phyloP scores from a whole-genome alignment of 92 coral and sea anemone species.

The Siderastrea radians region DNA sequence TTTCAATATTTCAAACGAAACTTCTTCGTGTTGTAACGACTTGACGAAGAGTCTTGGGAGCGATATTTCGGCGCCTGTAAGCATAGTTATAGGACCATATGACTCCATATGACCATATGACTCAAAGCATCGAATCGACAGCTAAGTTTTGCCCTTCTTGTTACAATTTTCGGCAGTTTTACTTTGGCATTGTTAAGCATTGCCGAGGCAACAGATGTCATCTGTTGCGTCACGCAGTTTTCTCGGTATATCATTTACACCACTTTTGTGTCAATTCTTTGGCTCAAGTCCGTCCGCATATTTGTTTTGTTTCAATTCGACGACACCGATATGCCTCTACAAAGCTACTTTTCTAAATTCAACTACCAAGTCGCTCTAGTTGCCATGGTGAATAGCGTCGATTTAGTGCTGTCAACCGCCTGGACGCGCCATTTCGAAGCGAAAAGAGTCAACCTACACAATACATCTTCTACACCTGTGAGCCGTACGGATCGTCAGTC shows the following conservation, averaged over 20 bases:
- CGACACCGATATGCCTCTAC: slow-evolving; percentile 5
- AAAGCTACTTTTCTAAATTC: slow-evolving; percentile 25
- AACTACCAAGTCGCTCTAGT: slow-evolving; percentile 39
- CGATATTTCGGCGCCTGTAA: slow-evolving; percentile 41
- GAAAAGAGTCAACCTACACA: slow-evolving; percentile 5
- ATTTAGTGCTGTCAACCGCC: slow-evolving; percentile 13
- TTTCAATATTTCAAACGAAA: neutral
- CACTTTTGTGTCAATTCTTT: slow-evolving; percentile 63
- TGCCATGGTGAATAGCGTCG: slow-evolving; percentile 28
- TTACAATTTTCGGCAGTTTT: slow-evolving; percentile 58
- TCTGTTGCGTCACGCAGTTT: slow-evolving; percentile 62
- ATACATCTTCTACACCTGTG: slow-evolving; percentile 32
- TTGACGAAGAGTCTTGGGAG: neutral
- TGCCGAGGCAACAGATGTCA: slow-evolving; percentile 33
- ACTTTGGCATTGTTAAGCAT: slow-evolving; percentile 51
- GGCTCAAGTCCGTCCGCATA: slow-evolving; percentile 70
- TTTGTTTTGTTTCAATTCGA: slow-evolving; percentile 59
- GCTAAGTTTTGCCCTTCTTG: slow-evolving; percentile 67
- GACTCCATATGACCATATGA: slow-evolving; percentile 62
- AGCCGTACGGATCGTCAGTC: slow-evolving; percentile 3
- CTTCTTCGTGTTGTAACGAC: slow-evolving; percentile 10
- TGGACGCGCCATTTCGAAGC: slow-evolving; percentile 33
- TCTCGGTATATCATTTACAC: slow-evolving; percentile 67
- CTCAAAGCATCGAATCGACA: slow-evolving; percentile 72
- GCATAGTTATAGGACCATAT: slow-evolving; percentile 59